A percentile compares a stretch with the other conserved stretches of the same genome.
phyloP scores from a whole-genome alignment of 2,113 vertebrate genomes.

The Grus americana region DNA sequence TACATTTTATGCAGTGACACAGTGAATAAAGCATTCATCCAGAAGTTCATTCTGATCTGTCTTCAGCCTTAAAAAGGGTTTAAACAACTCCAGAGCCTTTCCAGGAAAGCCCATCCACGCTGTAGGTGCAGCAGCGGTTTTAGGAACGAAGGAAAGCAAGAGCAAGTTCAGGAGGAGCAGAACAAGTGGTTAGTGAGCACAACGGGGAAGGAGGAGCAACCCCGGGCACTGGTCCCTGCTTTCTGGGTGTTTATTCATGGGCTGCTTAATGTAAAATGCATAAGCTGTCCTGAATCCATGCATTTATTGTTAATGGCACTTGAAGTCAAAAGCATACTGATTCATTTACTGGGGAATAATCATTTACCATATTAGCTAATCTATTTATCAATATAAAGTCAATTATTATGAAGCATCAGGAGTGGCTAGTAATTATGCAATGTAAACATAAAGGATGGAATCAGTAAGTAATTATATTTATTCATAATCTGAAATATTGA shows the following conservation, averaged over 20 bases:
- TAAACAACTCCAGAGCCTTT: not conserved
- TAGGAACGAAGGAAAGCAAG: not conserved
- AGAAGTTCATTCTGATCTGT: not conserved
- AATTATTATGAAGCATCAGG: slow-evolving; percentile 60
- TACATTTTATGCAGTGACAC: not conserved
- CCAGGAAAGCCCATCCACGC: not conserved
- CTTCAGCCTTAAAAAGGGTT: not conserved
- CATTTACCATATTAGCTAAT: slow-evolving; percentile 37
- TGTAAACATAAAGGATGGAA: slow-evolving; percentile 50
- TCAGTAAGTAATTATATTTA: slow-evolving; percentile 44
- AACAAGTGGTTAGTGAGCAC: not conserved
- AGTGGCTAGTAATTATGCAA: slow-evolving; percentile 42
- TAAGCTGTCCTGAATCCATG: slow-evolving; percentile 37
- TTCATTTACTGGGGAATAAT: slow-evolving; percentile 55
- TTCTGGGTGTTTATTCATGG: not conserved
- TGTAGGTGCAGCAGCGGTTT: rapidly evolving
- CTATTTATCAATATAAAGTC: slow-evolving; percentile 59
- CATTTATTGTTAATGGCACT: slow-evolving; percentile 45
- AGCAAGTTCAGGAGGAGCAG: not conserved
- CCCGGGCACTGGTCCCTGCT: not conserved
- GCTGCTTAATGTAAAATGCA: slow-evolving; percentile 37
- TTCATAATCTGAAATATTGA: not conserved
- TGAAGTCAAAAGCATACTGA: slow-evolving; percentile 57
- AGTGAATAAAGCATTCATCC: rapidly evolving
- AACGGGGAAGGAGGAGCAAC: not conserved